phyloP scores from a whole-genome alignment of 2,797 vertebrate genomes.

The Mus caroli region DNA sequence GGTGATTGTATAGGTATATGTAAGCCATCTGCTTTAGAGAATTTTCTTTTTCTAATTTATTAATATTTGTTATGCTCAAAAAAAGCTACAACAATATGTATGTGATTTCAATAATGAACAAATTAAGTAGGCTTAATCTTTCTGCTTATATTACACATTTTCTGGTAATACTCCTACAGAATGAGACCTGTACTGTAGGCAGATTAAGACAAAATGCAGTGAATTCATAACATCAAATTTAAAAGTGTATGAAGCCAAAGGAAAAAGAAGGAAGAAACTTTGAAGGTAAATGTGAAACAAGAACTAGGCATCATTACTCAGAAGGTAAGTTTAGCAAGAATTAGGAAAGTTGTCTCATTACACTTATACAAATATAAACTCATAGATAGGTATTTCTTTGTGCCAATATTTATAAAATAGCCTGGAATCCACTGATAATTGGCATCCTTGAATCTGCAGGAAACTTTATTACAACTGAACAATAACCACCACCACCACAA shows the following conservation, averaged over 20 bases:
- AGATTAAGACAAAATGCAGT: background rate
- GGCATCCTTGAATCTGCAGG: background rate
- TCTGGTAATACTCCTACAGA: background rate
- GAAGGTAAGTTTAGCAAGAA: slow-evolving; percentile 21
- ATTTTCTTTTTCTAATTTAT: slow-evolving; percentile 4
- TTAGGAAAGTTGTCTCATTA: background rate
- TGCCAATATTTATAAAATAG: slow-evolving; percentile 42
- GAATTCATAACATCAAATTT: slow-evolving; percentile 46
- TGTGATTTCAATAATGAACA: slow-evolving; percentile 33
- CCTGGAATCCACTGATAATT: background rate
- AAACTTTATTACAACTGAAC: background rate
- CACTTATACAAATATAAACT: background rate
- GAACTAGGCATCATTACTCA: background rate
- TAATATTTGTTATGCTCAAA: background rate
- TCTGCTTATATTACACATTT: slow-evolving; percentile 4
- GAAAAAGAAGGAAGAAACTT: background rate
- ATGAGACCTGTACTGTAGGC: background rate
- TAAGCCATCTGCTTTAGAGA: slow-evolving; percentile 31
- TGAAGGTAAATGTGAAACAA: slow-evolving; percentile 5
- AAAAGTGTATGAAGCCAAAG: background rate
- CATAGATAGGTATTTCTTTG: background rate
- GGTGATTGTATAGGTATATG: slow-evolving; percentile 46
- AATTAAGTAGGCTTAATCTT: background rate
- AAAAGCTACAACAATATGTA: background rate
- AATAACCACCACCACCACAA: slow-evolving; percentile 45